A percentile compares a stretch with the other conserved stretches of the same genome.
phyloP scores from a whole-genome alignment of 2,797 vertebrate species.

The Hephaestus fuliginosus region DNA sequence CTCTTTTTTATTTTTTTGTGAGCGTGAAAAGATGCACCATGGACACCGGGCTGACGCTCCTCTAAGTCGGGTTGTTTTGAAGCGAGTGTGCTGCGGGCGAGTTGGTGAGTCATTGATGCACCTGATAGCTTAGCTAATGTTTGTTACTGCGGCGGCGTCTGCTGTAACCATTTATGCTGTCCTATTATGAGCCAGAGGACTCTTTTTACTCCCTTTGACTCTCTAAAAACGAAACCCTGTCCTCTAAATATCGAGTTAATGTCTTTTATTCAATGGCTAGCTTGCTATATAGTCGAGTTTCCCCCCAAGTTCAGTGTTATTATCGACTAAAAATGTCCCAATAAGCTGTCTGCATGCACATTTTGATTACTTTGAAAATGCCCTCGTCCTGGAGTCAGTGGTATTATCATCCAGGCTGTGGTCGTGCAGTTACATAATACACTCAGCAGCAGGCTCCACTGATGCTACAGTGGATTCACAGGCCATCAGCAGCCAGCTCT shows the following conservation, averaged over 20 bases:
- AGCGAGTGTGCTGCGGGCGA: constrained; percentile 2
- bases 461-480: constrained; percentile 37
- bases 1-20: neutral
- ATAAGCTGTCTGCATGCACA: neutral
- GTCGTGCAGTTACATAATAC: constrained; percentile 62
- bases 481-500: constrained; percentile 35
- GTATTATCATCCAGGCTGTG: constrained; percentile 18
- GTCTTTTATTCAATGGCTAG: neutral
- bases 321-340: neutral
- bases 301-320: neutral
- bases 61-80: constrained; percentile 22
- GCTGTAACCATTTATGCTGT: neutral
- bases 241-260: neutral
- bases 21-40: constrained; percentile 11
- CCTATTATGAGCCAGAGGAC: neutral
- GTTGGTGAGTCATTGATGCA: constrained; percentile 84
- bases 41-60: neutral
- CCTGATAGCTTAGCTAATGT: constrained; percentile 61
- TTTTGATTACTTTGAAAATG: neutral
- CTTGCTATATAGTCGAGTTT: neutral
- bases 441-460: constrained; percentile 5
- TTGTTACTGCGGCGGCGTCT: neutral
- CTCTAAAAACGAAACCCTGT: neutral
- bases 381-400: neutral
- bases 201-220: neutral